phyloP scores from a whole-genome alignment of 2,888 invertebrate species.

The Drosophila anceps region DNA sequence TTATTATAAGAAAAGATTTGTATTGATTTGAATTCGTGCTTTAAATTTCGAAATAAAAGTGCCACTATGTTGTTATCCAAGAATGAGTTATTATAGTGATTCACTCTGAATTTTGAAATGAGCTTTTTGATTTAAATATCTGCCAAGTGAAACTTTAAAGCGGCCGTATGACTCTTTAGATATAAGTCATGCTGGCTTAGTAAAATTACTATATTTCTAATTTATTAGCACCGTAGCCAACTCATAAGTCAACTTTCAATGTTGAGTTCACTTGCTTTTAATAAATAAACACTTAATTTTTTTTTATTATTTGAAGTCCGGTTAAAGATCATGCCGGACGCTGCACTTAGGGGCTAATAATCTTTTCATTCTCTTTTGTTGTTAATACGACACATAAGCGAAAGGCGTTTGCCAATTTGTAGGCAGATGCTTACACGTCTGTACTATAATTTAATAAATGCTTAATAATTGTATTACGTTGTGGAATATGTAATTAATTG shows the following conservation, averaged over 20 bases:
- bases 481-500: slow-evolving; percentile 21
- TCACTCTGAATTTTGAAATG: neutral
- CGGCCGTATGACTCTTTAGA: neutral
- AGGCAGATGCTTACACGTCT: neutral
- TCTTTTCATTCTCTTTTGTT: neutral
- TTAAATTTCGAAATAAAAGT: neutral
- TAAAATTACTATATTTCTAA: neutral
- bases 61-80: no score
- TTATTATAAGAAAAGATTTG: no score
- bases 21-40: no score
- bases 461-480: slow-evolving; percentile 7
- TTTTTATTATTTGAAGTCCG: neutral
- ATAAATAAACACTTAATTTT: neutral
- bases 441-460: slow-evolving; percentile 17
- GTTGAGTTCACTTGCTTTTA: neutral
- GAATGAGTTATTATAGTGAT: neutral
- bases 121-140: neutral
- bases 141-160: neutral
- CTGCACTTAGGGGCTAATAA: neutral
- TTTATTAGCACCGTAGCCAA: neutral
- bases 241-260: neutral
- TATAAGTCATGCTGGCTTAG: neutral
- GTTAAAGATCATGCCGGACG: neutral
- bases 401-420: neutral
- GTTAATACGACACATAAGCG: neutral